These are phyloP conservation scores for Xanthia icteritia DNA, from an alignment of 2,888 invertebrate species.

Conservation along the genomic window DNA sequence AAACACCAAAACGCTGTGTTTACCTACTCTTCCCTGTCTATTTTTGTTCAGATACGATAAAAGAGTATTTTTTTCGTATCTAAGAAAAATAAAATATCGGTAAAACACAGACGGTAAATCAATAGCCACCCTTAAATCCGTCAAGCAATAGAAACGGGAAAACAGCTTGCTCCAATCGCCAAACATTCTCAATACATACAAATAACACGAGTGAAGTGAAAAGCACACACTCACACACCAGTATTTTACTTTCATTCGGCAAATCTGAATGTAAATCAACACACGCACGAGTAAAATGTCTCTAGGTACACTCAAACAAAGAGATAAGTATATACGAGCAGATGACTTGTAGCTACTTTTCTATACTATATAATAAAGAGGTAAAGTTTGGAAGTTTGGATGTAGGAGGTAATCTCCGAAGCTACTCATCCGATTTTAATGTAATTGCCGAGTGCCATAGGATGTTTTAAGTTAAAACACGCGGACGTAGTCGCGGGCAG, in stretches of 20 bases:
- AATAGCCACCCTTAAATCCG: conserved; percentile 1
- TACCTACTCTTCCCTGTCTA: not conserved
- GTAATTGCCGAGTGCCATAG: not conserved
- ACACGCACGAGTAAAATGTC: conserved; percentile 10
- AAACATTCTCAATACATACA: conserved; percentile 43
- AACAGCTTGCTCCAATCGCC: conserved; percentile 27
- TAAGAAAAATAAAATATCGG: not conserved
- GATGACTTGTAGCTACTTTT: not conserved
- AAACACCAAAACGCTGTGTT: not conserved
- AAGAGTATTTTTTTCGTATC: not conserved
- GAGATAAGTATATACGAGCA: not conserved
- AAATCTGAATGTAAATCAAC: conserved; percentile 53
- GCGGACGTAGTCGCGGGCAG: not conserved
- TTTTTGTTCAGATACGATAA: not conserved
- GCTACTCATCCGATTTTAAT: not conserved
- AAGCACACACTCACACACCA: conserved; percentile 28
- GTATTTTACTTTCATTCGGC: conserved; percentile 46
- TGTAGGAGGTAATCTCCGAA: too few species aligned
- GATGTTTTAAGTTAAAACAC: not conserved
- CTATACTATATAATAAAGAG: not conserved
- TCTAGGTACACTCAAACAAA: conserved; percentile 18
- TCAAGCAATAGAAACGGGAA: conserved; percentile 24
- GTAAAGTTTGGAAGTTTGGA: not conserved
- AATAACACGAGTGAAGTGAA: conserved; percentile 44
- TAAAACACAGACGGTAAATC: conserved; percentile 22